Base-by-base conservation (phyloP, 1,140 invertebrate species). In the Archivesica marissinica region DNA sequence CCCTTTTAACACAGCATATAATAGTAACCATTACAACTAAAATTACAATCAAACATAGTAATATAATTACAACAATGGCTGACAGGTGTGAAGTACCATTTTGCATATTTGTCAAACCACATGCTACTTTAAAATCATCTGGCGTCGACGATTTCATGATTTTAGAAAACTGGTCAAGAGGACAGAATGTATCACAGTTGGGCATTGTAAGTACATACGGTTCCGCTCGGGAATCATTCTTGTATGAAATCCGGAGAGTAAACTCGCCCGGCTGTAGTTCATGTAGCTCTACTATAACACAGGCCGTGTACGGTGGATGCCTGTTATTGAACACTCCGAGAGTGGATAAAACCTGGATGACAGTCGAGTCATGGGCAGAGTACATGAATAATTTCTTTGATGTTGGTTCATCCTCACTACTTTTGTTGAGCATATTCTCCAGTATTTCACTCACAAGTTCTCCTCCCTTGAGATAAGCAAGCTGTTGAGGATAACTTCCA, bases 341-440 rank as follows among this genome's bases (percentile, higher is more conserved):
- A 7, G 77, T 79, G 33, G 39, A 41, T n/a, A 79, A 47, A 33
- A 79, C 66, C 33, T 33, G 9, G 6, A 68, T 35, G 6, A 79
- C n/a, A 23, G 77, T 79, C 0, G 77, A 30, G 38, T 79, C 77
- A 66, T 79, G 77, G 11, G 77, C 77, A 17, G 77, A 79, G 28
- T 79, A 79, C 44, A 79, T 50, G 30, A 79, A 79, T 23, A 79
- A n/a, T 66, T 64, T 64, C 39, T 50, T 25, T n/a, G 54, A 28
- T 2, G 74, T 56, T 23, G 38, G 41, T 20, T 44, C 35, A 15
- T 38, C 33, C 13, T 61, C 3, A 13, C 28, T 50, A 35, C 28
- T 50, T 50, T 66, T 79, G 33, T 50, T 66, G 33, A 50, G 47
- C 77, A 79, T 79, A 20, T 79, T 38, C 1, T 79, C 30, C 3